Percentiles rank a stretch among this genome's conserved stretches.
Evolutionary conservation across 2,888 invertebrate species (phyloP).

Genomic region (Steromphala cineraria): DNA sequence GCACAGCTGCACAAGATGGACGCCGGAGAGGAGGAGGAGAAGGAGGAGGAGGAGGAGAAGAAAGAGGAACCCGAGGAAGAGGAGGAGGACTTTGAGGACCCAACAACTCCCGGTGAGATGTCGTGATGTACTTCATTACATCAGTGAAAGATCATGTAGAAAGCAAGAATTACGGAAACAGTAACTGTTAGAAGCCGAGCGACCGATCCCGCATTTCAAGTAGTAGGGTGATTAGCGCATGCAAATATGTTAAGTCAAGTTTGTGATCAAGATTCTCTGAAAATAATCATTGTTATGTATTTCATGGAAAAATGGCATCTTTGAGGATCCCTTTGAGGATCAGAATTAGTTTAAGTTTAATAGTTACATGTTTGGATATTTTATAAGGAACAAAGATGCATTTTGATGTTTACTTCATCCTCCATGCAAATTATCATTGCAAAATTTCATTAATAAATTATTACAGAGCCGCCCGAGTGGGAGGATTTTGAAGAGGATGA

Average conservation of each 20-base stretch:
- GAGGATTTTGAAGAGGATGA: slow-evolving; percentile 75
- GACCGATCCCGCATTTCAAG: too few relatives aligned
- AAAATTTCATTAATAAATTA: not conserved
- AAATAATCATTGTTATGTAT: too few relatives aligned
- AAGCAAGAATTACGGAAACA: not conserved
- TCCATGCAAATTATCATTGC: not conserved
- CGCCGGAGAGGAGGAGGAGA: slow-evolving; percentile 55
- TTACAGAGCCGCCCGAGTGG: slow-evolving; percentile 68
- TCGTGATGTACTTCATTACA: too few relatives aligned
- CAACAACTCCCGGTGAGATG: slow-evolving; percentile 66
- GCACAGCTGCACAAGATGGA: slow-evolving; percentile 49
- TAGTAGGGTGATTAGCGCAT: too few relatives aligned
- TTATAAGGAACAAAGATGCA: too few relatives aligned
- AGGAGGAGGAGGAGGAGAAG: slow-evolving; percentile 53
- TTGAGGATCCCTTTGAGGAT: too few relatives aligned
- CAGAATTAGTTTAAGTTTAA: too few relatives aligned
- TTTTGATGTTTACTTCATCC: not conserved
- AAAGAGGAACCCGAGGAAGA: slow-evolving; percentile 61
- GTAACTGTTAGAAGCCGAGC: too few relatives aligned
- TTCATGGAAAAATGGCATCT: too few relatives aligned
- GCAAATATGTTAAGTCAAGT: too few relatives aligned
- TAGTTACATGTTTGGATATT: too few relatives aligned
- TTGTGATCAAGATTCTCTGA: too few relatives aligned
- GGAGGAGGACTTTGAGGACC: slow-evolving; percentile 65
- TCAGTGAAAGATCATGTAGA: not conserved